Evolutionary conservation across 2,888 invertebrate genomes (phyloP).

Genomic region (Drosophila neonasuta): DNA sequence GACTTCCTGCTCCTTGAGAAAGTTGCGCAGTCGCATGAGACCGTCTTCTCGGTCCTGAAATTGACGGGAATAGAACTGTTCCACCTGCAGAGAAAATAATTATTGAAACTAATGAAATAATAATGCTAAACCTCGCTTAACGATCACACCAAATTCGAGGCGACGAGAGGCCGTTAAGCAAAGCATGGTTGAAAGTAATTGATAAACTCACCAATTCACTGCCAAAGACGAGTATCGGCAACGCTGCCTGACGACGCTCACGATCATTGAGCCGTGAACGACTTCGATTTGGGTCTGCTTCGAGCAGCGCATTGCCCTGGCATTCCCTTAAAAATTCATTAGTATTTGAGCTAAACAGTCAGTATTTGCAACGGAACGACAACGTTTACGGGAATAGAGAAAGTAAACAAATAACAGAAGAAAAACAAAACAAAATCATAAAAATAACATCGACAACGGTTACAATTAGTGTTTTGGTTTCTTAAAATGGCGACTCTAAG

Average conservation of each 20-base stretch:
- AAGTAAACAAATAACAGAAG: slow-evolving; percentile 43
- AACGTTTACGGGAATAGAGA: slow-evolving; percentile 65
- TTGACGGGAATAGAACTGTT: slow-evolving; percentile 94
- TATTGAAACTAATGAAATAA: neutral
- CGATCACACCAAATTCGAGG: neutral
- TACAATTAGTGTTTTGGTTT: slow-evolving; percentile 32
- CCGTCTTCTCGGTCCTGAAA: slow-evolving; percentile 95
- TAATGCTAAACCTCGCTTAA: neutral
- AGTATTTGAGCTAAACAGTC: slow-evolving; percentile 87
- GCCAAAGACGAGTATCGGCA: slow-evolving; percentile 95
- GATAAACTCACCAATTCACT: slow-evolving; percentile 87
- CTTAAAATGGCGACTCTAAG: slow-evolving; percentile 24
- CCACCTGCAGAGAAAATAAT: slow-evolving; percentile 85
- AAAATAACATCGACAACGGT: slow-evolving; percentile 48
- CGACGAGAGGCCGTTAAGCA: neutral
- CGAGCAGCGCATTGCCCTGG: slow-evolving; percentile 83
- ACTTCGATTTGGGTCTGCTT: slow-evolving; percentile 83
- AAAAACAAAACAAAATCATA: slow-evolving; percentile 31
- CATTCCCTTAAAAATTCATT: slow-evolving; percentile 91
- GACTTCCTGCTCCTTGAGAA: slow-evolving; percentile 79
- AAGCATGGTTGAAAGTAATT: neutral
- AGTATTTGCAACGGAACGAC: slow-evolving; percentile 60
- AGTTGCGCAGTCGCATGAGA: slow-evolving; percentile 85
- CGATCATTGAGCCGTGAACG: slow-evolving; percentile 87
- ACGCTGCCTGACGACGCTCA: slow-evolving; percentile 92